Percentiles rank a stretch among this genome's conserved stretches.
These are phyloP conservation scores for Centroberyx gerrardi DNA, from an alignment of 2,797 vertebrate genomes.

Conservation along the genomic window DNA sequence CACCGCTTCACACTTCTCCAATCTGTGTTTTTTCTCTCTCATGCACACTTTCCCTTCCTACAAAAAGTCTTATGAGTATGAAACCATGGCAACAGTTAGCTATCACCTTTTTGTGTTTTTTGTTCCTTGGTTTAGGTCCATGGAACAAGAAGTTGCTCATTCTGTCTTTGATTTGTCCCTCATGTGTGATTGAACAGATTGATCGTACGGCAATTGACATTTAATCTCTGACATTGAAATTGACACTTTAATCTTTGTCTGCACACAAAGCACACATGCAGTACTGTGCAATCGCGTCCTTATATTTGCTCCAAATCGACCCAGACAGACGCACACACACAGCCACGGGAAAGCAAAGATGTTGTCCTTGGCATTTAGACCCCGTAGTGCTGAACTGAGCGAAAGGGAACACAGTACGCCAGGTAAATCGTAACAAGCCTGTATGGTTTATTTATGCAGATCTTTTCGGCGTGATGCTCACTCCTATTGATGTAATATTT, in stretches of 20 bases:
- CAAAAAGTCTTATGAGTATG: slow-evolving; percentile 57
- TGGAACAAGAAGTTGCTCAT: slow-evolving; percentile 34
- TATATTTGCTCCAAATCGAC: slow-evolving; percentile 27
- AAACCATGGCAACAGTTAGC: slow-evolving; percentile 77
- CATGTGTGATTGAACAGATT: slow-evolving; percentile 29
- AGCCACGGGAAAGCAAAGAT: not conserved
- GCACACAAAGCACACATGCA: not conserved
- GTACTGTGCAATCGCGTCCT: not conserved
- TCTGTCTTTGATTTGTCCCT: slow-evolving; percentile 47
- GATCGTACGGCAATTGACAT: slow-evolving; percentile 12
- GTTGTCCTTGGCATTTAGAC: not conserved
- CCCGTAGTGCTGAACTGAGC: not conserved
- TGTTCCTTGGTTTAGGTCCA: slow-evolving; percentile 29
- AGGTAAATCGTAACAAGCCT: slow-evolving; percentile 50
- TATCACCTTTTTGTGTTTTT: slow-evolving; percentile 37
- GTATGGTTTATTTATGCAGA: slow-evolving; percentile 73
- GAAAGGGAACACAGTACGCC: slow-evolving; percentile 17
- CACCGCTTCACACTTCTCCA: slow-evolving; percentile 38
- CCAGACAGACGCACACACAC: slow-evolving; percentile 4
- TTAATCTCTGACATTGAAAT: slow-evolving; percentile 45
- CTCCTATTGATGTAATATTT: slow-evolving; percentile 82
- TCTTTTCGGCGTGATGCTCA: slow-evolving; percentile 63
- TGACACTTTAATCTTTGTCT: not conserved
- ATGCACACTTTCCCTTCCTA: slow-evolving; percentile 33
- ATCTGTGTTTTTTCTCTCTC: slow-evolving; percentile 38